A percentile compares a stretch with the other conserved stretches of the same genome.
Evolutionary conservation across 2,797 vertebrate genomes (phyloP).

Genomic region (Buphagus erythrorhynchus): DNA sequence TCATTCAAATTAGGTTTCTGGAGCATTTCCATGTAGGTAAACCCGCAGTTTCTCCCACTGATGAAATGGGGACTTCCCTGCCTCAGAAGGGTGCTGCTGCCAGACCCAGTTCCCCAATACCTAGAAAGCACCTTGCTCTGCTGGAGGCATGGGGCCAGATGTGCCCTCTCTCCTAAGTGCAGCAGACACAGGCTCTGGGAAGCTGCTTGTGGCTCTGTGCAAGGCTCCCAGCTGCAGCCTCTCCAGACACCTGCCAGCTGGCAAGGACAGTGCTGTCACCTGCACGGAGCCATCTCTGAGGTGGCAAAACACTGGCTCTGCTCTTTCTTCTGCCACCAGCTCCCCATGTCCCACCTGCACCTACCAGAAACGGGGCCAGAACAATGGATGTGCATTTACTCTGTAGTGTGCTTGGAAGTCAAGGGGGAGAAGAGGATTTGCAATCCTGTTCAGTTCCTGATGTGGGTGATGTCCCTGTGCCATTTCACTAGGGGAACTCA

Average conservation of each 20-base stretch:
- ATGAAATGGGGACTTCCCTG: neutral
- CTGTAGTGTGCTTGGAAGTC: neutral
- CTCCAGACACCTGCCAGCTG: neutral
- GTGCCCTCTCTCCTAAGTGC: neutral
- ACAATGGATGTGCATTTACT: neutral
- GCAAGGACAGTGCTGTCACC: neutral
- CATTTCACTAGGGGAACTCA: neutral
- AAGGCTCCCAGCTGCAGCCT: neutral
- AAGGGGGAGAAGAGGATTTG: neutral
- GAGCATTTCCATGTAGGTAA: neutral
- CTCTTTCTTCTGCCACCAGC: neutral
- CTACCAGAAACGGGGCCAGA: neutral
- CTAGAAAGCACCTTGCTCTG: neutral
- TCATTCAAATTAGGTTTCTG: neutral
- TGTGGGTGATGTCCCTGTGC: neutral
- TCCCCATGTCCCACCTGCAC: fast-evolving
- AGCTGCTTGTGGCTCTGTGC: neutral
- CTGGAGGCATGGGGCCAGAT: neutral
- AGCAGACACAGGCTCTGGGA: neutral
- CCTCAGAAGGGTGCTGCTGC: neutral
- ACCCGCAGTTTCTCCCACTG: neutral
- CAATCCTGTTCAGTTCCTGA: neutral
- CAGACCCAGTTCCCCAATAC: neutral
- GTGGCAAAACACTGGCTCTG: neutral
- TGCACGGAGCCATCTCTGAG: fast-evolving